Conservation (phyloP, 30 jellyfish, hydroid and myxozoan species). For the Calvadosia cruxmelitensis region DNA sequence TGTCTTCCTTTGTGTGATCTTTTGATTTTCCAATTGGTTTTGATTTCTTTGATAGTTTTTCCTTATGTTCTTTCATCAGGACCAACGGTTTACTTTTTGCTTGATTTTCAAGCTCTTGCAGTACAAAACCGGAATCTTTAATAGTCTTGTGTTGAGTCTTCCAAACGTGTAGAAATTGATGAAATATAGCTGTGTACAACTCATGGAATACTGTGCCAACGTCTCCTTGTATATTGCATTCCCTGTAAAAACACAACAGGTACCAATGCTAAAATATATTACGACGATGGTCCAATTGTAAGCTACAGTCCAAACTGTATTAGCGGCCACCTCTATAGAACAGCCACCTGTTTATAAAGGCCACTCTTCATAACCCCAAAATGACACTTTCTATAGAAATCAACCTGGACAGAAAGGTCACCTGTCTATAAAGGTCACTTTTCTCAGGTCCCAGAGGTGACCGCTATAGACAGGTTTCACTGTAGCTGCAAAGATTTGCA, state of each 20-base stretch:
- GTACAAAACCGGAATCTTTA: conserved; percentile 82
- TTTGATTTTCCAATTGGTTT: conserved; percentile 9
- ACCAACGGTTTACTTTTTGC: conserved; percentile 62
- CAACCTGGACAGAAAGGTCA: no score
- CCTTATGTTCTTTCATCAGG: conserved; percentile 17
- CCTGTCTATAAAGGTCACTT: no score
- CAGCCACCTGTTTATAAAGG: no score
- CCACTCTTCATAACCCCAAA: no score
- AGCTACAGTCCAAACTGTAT: no score
- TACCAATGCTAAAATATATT: no score
- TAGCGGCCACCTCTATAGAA: no score
- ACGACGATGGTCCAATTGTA: no score
- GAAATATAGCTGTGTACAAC: conserved; percentile 49
- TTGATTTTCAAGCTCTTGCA: conserved; percentile 62
- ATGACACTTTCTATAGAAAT: no score
- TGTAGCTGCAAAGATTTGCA: no score
- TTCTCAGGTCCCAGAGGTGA: no score
- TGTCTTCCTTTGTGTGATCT: conserved; percentile 6
- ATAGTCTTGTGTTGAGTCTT: conserved; percentile 67
- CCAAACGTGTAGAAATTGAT: conserved; percentile 53
- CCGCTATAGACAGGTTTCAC: no score
- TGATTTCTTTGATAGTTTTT: conserved; percentile 32
- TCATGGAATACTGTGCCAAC: conserved; percentile 70
- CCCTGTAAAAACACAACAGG: neutral
- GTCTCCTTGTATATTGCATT: neutral